A percentile compares a stretch with the other conserved stretches of the same genome.
phyloP scores from a whole-genome alignment of 2,888 invertebrate genomes.

The Standfussiana lucernea region DNA sequence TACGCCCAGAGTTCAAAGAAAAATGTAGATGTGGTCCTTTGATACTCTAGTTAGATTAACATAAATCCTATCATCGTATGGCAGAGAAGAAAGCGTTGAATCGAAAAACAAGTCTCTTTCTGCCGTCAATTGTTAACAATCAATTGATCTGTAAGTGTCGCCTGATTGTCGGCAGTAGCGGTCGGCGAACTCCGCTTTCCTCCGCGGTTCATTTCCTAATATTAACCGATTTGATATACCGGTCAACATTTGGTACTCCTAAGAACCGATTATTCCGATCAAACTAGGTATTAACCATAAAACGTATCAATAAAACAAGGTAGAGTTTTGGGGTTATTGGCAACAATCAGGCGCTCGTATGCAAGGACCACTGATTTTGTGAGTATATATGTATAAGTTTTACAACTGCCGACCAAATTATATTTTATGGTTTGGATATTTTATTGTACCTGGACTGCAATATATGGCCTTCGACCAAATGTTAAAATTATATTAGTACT shows the following conservation, averaged over 20 bases:
- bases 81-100: conserved; percentile 42
- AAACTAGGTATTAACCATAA: conserved; percentile 30
- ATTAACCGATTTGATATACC: conserved; percentile 82
- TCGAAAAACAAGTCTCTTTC: conserved; percentile 35
- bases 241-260: conserved; percentile 44
- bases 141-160: conserved; percentile 76
- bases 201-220: conserved; percentile 78
- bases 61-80: not conserved
- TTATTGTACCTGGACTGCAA: conserved; percentile 30
- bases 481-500: conserved; percentile 25
- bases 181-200: conserved; percentile 72
- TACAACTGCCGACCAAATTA: conserved; percentile 30
- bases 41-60: not conserved
- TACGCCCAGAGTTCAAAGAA: not conserved
- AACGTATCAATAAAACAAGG: conserved; percentile 18
- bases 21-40: not conserved
- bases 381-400: conserved; percentile 32
- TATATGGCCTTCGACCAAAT: conserved; percentile 31
- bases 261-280: conserved; percentile 15
- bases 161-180: conserved; percentile 56
- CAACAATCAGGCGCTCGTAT: conserved; percentile 26
- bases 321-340: conserved; percentile 31
- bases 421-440: conserved; percentile 44
- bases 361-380: conserved; percentile 23
- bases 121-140: conserved; percentile 68